A percentile compares a stretch with the other conserved stretches of the same genome.
These are phyloP conservation scores for Protodeltote pygarga DNA, from an alignment of 2,888 invertebrate genomes.

Conservation along the genomic window DNA sequence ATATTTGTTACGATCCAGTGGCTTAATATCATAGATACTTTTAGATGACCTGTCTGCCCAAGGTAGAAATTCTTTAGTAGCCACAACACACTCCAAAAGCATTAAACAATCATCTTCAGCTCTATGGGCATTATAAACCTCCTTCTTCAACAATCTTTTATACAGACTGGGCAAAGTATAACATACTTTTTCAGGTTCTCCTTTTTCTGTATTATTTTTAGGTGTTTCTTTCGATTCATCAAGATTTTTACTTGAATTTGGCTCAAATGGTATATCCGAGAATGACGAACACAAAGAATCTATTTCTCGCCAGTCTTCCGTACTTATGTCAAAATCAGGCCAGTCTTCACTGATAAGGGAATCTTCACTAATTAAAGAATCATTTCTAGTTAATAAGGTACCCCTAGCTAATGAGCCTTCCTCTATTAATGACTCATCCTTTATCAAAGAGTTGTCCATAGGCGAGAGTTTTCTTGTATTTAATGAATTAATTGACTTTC, in stretches of 20 bases:
- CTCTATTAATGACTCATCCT: conserved; percentile 34
- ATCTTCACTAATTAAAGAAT: conserved; percentile 42
- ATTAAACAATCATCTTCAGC: conserved; percentile 90
- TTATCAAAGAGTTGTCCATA: neutral
- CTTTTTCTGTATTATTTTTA: conserved; percentile 10
- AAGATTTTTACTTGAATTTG: conserved; percentile 4
- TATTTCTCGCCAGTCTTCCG: conserved; percentile 68
- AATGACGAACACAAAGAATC: conserved; percentile 62
- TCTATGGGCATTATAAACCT: conserved; percentile 84
- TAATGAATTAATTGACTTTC: neutral
- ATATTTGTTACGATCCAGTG: conserved; percentile 54
- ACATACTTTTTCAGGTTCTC: conserved; percentile 21
- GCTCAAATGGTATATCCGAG: conserved; percentile 52
- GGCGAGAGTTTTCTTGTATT: conserved; percentile 16
- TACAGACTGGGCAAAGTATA: conserved; percentile 84
- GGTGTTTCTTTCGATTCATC: conserved; percentile 16
- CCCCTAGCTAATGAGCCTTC: conserved; percentile 24
- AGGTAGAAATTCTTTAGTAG: conserved; percentile 86
- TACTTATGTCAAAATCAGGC: conserved; percentile 66
- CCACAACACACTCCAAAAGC: conserved; percentile 88
- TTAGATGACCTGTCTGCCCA: conserved; percentile 78
- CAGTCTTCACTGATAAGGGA: conserved; percentile 70
- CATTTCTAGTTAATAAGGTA: conserved; percentile 16
- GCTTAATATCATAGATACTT: conserved; percentile 58
- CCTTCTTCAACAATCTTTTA: conserved; percentile 80